These are phyloP conservation scores for Clamator glandarius DNA, from an alignment of 2,797 vertebrate genomes.

Conservation along the genomic window DNA sequence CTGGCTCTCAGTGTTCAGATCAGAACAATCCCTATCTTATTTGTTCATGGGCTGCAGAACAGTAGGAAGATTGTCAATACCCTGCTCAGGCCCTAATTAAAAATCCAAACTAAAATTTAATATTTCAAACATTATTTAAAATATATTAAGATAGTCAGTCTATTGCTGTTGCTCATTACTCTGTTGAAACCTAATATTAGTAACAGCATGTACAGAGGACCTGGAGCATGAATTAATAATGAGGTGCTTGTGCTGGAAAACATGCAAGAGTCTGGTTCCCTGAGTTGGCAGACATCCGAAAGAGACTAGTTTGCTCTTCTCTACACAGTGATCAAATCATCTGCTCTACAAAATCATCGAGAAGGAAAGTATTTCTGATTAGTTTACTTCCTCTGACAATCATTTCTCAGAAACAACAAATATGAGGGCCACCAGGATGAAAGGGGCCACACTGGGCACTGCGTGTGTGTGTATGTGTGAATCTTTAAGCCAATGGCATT, in stretches of 20 bases:
- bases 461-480: too few relatives aligned
- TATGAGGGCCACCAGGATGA: background rate
- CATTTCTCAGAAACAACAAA: background rate
- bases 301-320: constrained; percentile 48
- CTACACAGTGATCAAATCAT: constrained; percentile 49
- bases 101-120: constrained; percentile 76
- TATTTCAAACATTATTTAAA: constrained; percentile 75
- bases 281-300: constrained; percentile 60
- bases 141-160: constrained; percentile 76
- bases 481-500: background rate
- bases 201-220: constrained; percentile 80
- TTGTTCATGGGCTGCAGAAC: constrained; percentile 44
- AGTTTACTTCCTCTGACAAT: constrained; percentile 5
- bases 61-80: constrained; percentile 53
- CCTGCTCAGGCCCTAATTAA: constrained; percentile 60
- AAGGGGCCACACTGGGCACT: background rate
- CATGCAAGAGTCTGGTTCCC: constrained; percentile 67
- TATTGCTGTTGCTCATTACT: constrained; percentile 75
- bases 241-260: constrained; percentile 80
- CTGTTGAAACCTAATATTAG: constrained; percentile 82
- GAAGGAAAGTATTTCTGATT: constrained; percentile 59
- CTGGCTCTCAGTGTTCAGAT: constrained; percentile 1
- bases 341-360: constrained; percentile 55
- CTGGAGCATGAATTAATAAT: constrained; percentile 82
- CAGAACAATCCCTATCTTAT: constrained; percentile 51